Evolutionary conservation across 2,888 invertebrate genomes (phyloP), one percentile per base, ranked within the genome.

Genomic region (Cepaea hortensis): DNA sequence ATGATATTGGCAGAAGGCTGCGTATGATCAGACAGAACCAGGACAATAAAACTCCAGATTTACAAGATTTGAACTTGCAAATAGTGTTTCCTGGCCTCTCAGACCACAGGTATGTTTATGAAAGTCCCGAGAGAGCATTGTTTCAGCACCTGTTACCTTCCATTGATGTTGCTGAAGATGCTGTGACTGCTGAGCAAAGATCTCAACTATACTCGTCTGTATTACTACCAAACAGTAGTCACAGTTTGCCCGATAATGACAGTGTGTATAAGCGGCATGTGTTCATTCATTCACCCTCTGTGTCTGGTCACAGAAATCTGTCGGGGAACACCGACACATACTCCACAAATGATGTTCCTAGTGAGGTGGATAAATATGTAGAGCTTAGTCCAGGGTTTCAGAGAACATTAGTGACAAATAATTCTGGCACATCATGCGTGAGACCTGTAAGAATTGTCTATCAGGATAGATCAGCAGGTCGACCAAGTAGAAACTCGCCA

Each of bases 1-100:
- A 72, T 62, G 35, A 46, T 55, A 72, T 61, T 76, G 79, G 50
- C 20, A 61, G 35, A 20, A 61, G 35, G 18, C 11, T 77, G 55
- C 81, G 55, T 23, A 18, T 61, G 7, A 48, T 55, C 61, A 73
- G 68, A 50, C 55, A 80, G 23, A 61, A 50, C 62, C 75, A 65
- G 68, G 79, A 80, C 72, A 86, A 80, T 23, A n/a, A 72, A n/a
- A 46, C 13, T 62, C 23, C 68, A n/a, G 75, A 72, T 35, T 20
- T 48, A 20, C 48, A 48, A n/a, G 81, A n/a, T n/a, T 9, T 11
- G 0, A 50, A n/a, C n/a, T 3, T 11, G 1, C 35, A 62, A 2
- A 35, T 23, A 23, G 55, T 79, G 46, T n/a, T 50, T 18, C 76
- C 50, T 20, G 50, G n/a, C 20, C 4, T 6, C 11, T 0, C 79